Evolutionary conservation across 2,797 vertebrate species (phyloP).

Genomic region (Girardinus metallicus): DNA sequence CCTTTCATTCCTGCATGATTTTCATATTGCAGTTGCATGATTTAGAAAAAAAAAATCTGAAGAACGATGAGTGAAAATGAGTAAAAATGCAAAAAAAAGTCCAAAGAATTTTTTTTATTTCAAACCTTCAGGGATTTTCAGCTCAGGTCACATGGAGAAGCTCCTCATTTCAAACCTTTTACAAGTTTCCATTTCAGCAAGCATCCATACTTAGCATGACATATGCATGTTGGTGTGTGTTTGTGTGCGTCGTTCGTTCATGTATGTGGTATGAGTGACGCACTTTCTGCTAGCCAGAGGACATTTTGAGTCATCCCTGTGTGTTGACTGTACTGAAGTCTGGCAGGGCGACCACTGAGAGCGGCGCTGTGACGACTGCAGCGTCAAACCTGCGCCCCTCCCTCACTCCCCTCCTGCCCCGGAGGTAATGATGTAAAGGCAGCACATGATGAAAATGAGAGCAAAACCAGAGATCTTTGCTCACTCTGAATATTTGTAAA

Average conservation of each 20-base stretch:
- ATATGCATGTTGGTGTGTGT: conserved; percentile 12
- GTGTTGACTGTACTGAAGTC: conserved; percentile 71
- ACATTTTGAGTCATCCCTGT: conserved; percentile 73
- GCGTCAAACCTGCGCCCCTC: conserved; percentile 33
- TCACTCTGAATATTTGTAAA: background rate
- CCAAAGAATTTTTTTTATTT: background rate
- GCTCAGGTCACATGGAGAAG: background rate
- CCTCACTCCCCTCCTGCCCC: conserved; percentile 20
- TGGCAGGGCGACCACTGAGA: conserved; percentile 72
- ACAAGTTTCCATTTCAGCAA: conserved; percentile 8
- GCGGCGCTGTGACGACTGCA: conserved; percentile 44
- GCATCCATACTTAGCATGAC: background rate
- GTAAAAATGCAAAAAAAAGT: background rate
- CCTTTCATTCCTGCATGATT: background rate
- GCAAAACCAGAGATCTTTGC: conserved; percentile 14
- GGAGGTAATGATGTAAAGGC: conserved; percentile 52
- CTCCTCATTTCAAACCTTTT: background rate
- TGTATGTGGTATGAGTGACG: conserved; percentile 58
- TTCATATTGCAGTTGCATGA: background rate
- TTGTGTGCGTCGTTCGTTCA: conserved; percentile 11
- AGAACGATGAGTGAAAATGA: background rate
- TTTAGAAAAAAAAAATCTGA: no score
- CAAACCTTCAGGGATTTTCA: background rate
- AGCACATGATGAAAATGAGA: conserved; percentile 28
- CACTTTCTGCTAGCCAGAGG: conserved; percentile 68